phyloP scores from a whole-genome alignment of 2,113 vertebrate genomes.

The Lepus timidus region DNA sequence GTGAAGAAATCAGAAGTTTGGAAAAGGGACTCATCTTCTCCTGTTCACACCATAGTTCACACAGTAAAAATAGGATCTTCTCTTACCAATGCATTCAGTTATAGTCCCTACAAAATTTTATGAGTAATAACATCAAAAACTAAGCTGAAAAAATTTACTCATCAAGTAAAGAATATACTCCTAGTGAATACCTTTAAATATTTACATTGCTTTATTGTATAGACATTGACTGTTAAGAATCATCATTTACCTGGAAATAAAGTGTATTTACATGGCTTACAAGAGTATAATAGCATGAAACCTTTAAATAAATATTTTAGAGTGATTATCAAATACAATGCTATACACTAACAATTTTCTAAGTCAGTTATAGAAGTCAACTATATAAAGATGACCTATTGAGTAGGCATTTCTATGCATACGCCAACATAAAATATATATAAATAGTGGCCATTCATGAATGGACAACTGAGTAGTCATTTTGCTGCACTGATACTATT shows the following conservation, averaged over 20 bases:
- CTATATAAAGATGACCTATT: constrained; percentile 1
- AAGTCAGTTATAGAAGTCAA: constrained; percentile 31
- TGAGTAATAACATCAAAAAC: neutral
- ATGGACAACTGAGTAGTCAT: neutral
- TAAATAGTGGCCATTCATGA: constrained; percentile 51
- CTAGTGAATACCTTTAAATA: neutral
- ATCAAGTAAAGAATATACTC: neutral
- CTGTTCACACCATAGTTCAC: neutral
- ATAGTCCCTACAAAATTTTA: neutral
- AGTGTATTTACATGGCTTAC: neutral
- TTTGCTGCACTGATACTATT: constrained; percentile 11
- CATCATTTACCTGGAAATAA: neutral
- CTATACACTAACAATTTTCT: constrained; percentile 1
- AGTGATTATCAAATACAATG: too few relatives aligned
- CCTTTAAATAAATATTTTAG: too few relatives aligned
- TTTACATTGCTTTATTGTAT: neutral
- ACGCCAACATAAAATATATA: neutral
- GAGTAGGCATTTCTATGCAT: constrained; percentile 11
- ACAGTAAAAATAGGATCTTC: neutral
- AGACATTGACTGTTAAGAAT: neutral
- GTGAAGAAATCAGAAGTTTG: neutral
- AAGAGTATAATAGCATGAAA: neutral
- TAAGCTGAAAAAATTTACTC: neutral
- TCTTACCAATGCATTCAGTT: neutral
- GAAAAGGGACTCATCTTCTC: neutral